Percentiles rank a stretch among this genome's conserved stretches.
phyloP scores from a whole-genome alignment of 2,113 vertebrate genomes.

The Mesocricetus auratus region DNA sequence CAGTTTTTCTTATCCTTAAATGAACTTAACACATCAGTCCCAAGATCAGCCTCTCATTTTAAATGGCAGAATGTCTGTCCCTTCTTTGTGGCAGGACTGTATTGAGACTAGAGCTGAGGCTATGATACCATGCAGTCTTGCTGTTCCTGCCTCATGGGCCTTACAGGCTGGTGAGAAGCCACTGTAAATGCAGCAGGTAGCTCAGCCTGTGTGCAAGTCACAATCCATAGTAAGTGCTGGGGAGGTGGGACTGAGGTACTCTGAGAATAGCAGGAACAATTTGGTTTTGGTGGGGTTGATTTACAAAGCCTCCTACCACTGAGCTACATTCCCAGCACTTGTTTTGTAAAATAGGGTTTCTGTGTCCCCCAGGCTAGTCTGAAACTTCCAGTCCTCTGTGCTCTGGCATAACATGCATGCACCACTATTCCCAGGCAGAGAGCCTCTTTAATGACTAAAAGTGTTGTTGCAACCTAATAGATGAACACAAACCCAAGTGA shows the following conservation, averaged over 20 bases:
- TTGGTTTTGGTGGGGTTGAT: neutral
- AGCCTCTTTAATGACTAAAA: neutral
- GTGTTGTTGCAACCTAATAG: neutral
- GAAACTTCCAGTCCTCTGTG: too few species aligned
- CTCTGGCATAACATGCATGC: too few species aligned
- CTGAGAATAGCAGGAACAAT: neutral
- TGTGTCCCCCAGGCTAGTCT: neutral
- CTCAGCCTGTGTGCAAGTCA: neutral
- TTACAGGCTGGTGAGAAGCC: neutral
- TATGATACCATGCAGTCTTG: too few species aligned
- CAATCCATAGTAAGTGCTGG: fast-evolving
- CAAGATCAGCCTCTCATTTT: neutral
- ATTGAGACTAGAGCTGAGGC: neutral
- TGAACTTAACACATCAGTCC: neutral
- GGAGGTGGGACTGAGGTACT: neutral
- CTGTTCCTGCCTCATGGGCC: too few species aligned
- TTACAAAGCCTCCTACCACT: neutral
- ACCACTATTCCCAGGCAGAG: neutral
- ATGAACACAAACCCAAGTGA: neutral
- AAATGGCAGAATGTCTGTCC: neutral
- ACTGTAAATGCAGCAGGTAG: neutral
- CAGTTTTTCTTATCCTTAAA: constrained; percentile 7
- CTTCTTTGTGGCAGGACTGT: fast-evolving
- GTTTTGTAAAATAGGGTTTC: neutral
- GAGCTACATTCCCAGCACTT: neutral